A percentile compares a stretch with the other conserved stretches of the same genome.
These are phyloP conservation scores for Drosophila rubida DNA, from an alignment of 2,888 invertebrate genomes.

Conservation along the genomic window DNA sequence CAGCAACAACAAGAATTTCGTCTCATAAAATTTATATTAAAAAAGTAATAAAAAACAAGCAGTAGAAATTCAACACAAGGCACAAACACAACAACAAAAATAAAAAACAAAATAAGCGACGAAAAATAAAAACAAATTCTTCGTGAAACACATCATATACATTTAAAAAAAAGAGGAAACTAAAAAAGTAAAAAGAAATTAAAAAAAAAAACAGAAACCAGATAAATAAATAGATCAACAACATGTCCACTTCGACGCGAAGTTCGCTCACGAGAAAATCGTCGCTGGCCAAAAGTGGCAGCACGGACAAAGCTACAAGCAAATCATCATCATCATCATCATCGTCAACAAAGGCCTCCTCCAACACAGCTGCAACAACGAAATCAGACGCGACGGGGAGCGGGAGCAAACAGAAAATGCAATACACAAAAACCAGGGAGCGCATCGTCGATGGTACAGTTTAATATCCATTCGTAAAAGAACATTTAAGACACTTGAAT, in stretches of 20 bases:
- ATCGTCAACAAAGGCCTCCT: conserved; percentile 30
- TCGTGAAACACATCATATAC: conserved; percentile 43
- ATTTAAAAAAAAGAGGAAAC: conserved; percentile 13
- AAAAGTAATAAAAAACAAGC: conserved; percentile 46
- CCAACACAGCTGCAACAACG: conserved; percentile 38
- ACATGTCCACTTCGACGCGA: conserved; percentile 76
- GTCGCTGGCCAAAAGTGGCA: conserved; percentile 64
- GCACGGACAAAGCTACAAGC: conserved; percentile 58
- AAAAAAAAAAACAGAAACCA: conserved; percentile 42
- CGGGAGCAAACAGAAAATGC: conserved; percentile 81
- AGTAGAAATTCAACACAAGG: conserved; percentile 20
- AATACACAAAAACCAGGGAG: conserved; percentile 82
- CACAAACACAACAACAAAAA: not conserved
- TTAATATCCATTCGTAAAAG: not conserved
- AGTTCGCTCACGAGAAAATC: conserved; percentile 77
- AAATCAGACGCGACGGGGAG: conserved; percentile 46
- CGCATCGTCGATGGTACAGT: conserved; percentile 81
- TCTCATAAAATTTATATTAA: conserved; percentile 67
- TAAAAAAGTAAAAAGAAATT: conserved; percentile 30
- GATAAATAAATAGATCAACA: conserved; percentile 52
- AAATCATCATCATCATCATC: conserved; percentile 46
- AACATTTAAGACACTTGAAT: not conserved
- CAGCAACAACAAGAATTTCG: conserved; percentile 51
- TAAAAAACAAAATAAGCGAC: conserved; percentile 38
- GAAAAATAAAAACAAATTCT: conserved; percentile 36